Base-by-base conservation (phyloP, 2,797 vertebrate species). In the Neoniphon sammara region DNA sequence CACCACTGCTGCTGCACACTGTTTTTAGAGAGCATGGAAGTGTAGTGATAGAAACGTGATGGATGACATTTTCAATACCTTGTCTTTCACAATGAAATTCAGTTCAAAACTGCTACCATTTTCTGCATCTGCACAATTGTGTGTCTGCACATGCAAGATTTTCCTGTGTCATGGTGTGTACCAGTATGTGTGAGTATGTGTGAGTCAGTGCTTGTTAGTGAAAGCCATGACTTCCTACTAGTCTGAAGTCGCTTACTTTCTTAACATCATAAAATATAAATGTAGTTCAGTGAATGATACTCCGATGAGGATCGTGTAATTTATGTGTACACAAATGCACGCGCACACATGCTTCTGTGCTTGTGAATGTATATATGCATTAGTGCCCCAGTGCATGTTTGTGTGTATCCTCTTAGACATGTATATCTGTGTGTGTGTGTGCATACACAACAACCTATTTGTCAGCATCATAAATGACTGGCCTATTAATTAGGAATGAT, bases 401-500 rank as follows among this genome's bases (percentile, higher is more conserved):
- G 56, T 30, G 56, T 27, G 15, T 20, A 30, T 42, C n/a, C 52
- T 42, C 47, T 75, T 67, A 70, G 21, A 49, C 57, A 64, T 78
- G 59, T 18, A 15, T 72, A 59, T 62, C 10, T 63, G 9, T 18
- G 17, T 47, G 44, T 3, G 44, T 55, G 46, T 42, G 42, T 46
- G 62, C 65, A 17, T 57, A 21, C 66, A 66, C 57, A 70, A 62
- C 42, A 60, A 39, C 66, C 65, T 75, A 67, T 80, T 85, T 84
- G 55, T 81, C 75, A 73, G 58, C 66, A 61, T 81, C 53, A 25
- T 64, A 61, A 80, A 82, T 69, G 80, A 78, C 69, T 31, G 8
- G 49, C 44, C 52, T 69, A 60, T 88, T 82, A 85, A 87, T 88
- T 78, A 80, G 80, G 39, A 88, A 80, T 79, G 80, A 89, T 77